Base-by-base conservation (phyloP, 2,113 vertebrate species). In the Chloropsis hardwickii region DNA sequence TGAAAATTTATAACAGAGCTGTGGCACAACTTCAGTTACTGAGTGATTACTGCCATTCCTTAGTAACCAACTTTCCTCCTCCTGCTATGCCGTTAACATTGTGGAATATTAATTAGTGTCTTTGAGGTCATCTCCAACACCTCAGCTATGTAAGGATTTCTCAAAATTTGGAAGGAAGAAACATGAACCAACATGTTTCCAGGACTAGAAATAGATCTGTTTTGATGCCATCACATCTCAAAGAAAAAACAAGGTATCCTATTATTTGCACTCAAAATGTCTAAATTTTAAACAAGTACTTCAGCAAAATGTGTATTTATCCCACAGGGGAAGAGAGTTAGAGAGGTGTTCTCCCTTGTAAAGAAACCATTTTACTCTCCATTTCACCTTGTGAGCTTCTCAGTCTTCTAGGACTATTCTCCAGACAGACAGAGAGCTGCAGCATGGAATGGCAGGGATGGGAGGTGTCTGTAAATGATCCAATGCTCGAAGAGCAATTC, bases 41-140 rank as follows among this genome's bases (percentile, higher is more conserved):
- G 57, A 65, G 40, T 2, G 3, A 85, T 76, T 87, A 57, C 47
- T 93, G 67, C 12, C 90, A 83, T 94, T 95, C 90, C 89, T 87
- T 23, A 80, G 58, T n/a, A 93, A 93, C 35, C 86, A 50, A 42
- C 79, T 51, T 61, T 87, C 54, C 39, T 66, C 50, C 62, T 57
- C 45, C 27, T 33, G n/a, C 37, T 40, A 35, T 66, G 79, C 54
- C 11, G 4, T 88, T 93, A 86, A 50, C 81, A 47, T 91, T 95
- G 78, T 92, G 33, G 82, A 91, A 94, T 91, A 95, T 88, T 90
- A 93, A 95, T 92, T 83, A 93, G 87, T 81, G 71, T 61, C 27
- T 91, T 96, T 93, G 92, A 93, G 85, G 94, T 90, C 81, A 56
- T 66, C 57, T 82, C 16, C 17, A 80, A 22, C 45, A 76, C 84